Base-by-base conservation (phyloP, 2,113 vertebrate genomes). In the Halichoerus grypus region DNA sequence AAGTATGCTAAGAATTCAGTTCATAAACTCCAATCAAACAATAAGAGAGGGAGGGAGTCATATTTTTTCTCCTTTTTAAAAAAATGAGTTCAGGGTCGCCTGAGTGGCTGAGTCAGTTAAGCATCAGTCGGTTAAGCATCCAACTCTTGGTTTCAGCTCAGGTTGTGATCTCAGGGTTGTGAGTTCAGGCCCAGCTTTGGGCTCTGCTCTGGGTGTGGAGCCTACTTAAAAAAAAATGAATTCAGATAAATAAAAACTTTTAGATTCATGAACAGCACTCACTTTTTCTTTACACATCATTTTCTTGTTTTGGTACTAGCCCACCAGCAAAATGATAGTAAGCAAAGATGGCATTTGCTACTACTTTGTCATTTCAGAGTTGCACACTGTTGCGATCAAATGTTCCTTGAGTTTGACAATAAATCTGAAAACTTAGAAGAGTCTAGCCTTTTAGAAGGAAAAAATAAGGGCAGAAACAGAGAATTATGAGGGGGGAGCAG, bases 221-320 rank as follows among this genome's bases (percentile, higher is more conserved):
- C 16, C 33, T 69, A 69, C 65, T 69, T n/a, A 8, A n/a, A 69
- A 63, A 36, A 39, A 31, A 94, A 76, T 53, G n/a, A 76, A 76
- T 91, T 83, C 39, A 87, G 31, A 69, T 94, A 95, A 77, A 86
- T 84, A 57, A 82, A 91, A 95, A 79, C 22, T 22, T 74, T 83
- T 92, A 67, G 96, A 61, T 9, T 59, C 59, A 63, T 5, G 12
- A 87, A 28, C 63, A 46, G 7, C 7, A 90, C 67, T 61, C 49
- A 55, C 28, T 59, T 92, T 96, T 83, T 83, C 63, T 86, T 77
- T 83, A 49, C 4, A 61, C 4, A 7, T 36, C 26, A 12, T 91
- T 93, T 91, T 87, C 15, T 84, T 59, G n/a, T 88, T 63, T 79
- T 46, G 65, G 14, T 63, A 51, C 5, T 63, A 72, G 76, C 15